Percentiles rank a stretch among this genome's conserved stretches.
Conservation (phyloP, 2,113 vertebrate species). For the Andinoacara biseriatus region DNA sequence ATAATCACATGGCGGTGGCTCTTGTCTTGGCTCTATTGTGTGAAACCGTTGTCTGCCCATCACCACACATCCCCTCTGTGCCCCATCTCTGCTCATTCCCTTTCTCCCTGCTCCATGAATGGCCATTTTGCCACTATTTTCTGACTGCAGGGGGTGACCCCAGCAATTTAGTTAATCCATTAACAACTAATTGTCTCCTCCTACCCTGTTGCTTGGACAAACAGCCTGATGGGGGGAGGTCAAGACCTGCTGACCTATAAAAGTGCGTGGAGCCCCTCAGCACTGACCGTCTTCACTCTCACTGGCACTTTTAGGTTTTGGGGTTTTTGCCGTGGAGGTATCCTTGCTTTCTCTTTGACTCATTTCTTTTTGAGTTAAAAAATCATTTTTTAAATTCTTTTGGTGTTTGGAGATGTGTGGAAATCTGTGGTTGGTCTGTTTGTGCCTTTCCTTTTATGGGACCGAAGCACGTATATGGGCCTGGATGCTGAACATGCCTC, state of each 20-base stretch:
- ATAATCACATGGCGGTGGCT: conserved; percentile 57
- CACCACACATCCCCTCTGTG: conserved; percentile 40
- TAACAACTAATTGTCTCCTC: conserved; percentile 91
- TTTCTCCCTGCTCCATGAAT: conserved; percentile 54
- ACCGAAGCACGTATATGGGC: conserved; percentile 84
- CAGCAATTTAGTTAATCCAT: conserved; percentile 87
- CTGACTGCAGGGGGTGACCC: conserved; percentile 68
- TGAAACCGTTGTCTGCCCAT: conserved; percentile 59
- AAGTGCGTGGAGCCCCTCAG: conserved; percentile 49
- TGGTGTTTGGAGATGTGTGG: conserved; percentile 53
- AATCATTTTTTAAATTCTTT: neutral
- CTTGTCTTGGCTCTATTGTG: conserved; percentile 66
- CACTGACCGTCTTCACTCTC: neutral
- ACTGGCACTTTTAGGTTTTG: conserved; percentile 1
- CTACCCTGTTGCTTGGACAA: conserved; percentile 82
- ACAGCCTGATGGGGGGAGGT: conserved; percentile 67
- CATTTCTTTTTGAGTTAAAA: neutral
- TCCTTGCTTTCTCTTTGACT: neutral
- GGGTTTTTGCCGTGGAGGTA: neutral
- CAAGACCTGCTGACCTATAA: conserved; percentile 72
- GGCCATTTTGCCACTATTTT: conserved; percentile 70
- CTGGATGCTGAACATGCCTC: conserved; percentile 89
- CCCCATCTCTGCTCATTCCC: conserved; percentile 26
- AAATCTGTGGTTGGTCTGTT: conserved; percentile 51
- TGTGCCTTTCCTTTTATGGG: conserved; percentile 66